Evolutionary conservation across 37 sponge, comb jelly and placozoan species (phyloP), one percentile per base, ranked within the genome.

Genomic region (Spongia lamella): DNA sequence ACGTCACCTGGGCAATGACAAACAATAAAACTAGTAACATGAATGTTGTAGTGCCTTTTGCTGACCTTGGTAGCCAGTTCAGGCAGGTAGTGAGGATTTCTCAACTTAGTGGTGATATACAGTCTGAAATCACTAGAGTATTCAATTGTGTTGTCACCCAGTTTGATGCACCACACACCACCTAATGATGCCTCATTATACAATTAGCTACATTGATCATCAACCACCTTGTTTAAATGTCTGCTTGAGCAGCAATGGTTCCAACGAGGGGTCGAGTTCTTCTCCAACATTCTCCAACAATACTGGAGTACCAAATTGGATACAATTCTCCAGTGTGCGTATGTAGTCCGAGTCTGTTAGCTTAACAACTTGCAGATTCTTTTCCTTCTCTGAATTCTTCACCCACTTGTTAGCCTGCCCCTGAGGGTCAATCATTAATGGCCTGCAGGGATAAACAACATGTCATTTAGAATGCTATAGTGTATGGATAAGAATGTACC

Each of bases 361-460:
- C 52, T 97, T 97, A 29, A 97, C 86, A 14, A 97, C 95, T 22
- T 92, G 87, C 1, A 97, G 78, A 38, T 89, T 89, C 54, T 84
- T 94, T 34, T 80, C 82, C 58, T 85, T 84, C 75, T 97, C 96
- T 16, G 83, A 86, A 71, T 94, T 97, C 79, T 97, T 97, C 39
- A 97, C 82, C 99, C 99, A 97, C 67, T 94, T 94, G 81, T 97
- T 97, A 49, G 99, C 99, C 78, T 97, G 99, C 15, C 99, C 93
- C 74, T 97, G 99, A 7, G 99, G 99, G 69, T 97, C 99, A 14
- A 97, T 94, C 99, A 97, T 97, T 33, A 97, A 95, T 11, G 99
- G 96, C 91, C 91, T 90, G 38, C 3, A 37, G 19, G 29, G 1
- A 24, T 26, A 29, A 43, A 25, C 1, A 73, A 7, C 51, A 20